Evolutionary conservation across 2,888 invertebrate genomes (phyloP), one percentile per base, ranked within the genome.

Genomic region (Hedya salicella): DNA sequence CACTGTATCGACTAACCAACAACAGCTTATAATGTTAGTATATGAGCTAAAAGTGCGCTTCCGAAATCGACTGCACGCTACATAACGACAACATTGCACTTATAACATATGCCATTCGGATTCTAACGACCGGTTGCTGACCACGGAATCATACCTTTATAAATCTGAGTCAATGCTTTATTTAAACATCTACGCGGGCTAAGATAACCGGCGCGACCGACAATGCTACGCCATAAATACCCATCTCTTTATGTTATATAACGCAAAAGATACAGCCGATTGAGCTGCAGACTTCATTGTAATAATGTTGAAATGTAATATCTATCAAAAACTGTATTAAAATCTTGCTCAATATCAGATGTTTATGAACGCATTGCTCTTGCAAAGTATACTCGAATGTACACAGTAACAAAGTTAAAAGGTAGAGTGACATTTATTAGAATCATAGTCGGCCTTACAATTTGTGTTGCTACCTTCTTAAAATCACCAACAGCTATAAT

Each of bases 391-490:
- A 16, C 48, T 54, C 48, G 48, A 54, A 62, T 53, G 36, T 62
- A 62, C 9, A 44, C 52, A 44, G 46, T 61, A 40, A 32, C 52
- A 52, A 30, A 48, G 39, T 14, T 46, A 32, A 44, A 32, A 30
- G 13, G 44, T 53, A 62, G 46, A 14, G 36, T 53, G 52, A 39
- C 19, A 21, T 9, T 19, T 46, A 39, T n/a, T 63, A 63, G 62
- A 36, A 56, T 21, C 46, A 63, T 63, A 63, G 63, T 48, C 44
- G 25, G 64, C 64, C 64, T 57, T 36, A 36, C 11, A 30, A n/a
- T 50, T 25, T 62, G n/a, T 40, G 25, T 64, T 64, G 64, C 57
- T 42, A 62, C 19, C 42, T 57, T 63, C 6, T 11, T 9, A 11
- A 36, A 36, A 36, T 11, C 11, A 36, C 8, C 36, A 25, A 32